Evolutionary conservation across 2,113 vertebrate genomes (phyloP).

Genomic region (Phodopus roborovskii): DNA sequence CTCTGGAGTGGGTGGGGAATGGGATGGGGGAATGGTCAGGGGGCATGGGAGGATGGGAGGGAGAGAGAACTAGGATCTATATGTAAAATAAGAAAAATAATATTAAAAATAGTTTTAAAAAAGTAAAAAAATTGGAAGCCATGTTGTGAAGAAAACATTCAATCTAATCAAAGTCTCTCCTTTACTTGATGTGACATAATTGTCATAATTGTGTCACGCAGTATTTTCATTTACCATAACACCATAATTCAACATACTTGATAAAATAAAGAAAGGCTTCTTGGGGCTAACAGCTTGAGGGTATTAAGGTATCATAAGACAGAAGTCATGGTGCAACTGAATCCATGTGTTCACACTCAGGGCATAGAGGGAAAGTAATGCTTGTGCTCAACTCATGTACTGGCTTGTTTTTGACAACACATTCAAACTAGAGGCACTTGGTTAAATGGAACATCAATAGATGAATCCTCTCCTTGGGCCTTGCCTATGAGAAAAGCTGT

Average conservation of each 20-base stretch:
- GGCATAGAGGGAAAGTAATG: fast-evolving
- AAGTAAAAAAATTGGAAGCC: background rate
- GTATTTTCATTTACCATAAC: background rate
- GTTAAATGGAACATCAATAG: background rate
- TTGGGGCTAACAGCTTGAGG: background rate
- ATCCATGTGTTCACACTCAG: background rate
- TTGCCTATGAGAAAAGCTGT: background rate
- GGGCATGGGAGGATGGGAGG: too few species aligned
- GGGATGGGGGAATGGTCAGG: too few species aligned
- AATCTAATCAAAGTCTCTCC: background rate
- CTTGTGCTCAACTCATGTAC: background rate
- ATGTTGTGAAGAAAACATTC: background rate
- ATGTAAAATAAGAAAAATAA: too few species aligned
- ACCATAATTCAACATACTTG: background rate
- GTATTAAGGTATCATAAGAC: too few species aligned
- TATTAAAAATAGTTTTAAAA: too few species aligned
- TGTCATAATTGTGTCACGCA: background rate
- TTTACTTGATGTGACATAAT: background rate
- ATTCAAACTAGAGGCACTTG: background rate
- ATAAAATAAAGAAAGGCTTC: background rate
- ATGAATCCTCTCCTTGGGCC: background rate
- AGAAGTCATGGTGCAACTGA: too few species aligned
- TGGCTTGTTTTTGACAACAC: background rate
- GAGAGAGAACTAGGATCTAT: too few species aligned
- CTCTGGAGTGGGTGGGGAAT: too few species aligned